Evolutionary conservation across 2,113 vertebrate species (phyloP).

Genomic region (Oxyruncus cristatus): DNA sequence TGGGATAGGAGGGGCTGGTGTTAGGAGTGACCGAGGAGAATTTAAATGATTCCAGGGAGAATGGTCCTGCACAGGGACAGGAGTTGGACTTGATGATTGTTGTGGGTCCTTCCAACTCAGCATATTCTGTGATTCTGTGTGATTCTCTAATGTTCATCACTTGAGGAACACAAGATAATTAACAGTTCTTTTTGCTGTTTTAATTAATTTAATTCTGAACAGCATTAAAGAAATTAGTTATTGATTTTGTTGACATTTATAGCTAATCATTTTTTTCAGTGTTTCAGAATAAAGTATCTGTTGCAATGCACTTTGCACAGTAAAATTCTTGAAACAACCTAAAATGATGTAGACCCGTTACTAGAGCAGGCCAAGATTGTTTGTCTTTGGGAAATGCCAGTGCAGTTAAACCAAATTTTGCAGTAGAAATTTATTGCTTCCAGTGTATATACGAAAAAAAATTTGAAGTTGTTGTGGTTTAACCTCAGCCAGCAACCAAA

Average conservation of each 20-base stretch:
- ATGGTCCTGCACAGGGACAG: too few relatives aligned
- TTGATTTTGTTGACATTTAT: neutral
- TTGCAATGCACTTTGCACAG: neutral
- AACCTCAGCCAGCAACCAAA: neutral
- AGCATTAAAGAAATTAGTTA: conserved; percentile 25
- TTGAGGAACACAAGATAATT: neutral
- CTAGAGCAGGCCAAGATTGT: neutral
- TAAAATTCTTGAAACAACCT: neutral
- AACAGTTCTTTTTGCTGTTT: neutral
- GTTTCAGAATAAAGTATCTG: neutral
- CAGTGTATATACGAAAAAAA: neutral
- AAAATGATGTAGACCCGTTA: neutral
- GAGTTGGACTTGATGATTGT: too few relatives aligned
- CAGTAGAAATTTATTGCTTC: neutral
- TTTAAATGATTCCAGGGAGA: neutral
- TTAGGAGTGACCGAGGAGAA: neutral
- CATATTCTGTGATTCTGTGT: too few relatives aligned
- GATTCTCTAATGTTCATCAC: neutral
- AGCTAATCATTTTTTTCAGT: neutral
- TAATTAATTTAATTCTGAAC: neutral
- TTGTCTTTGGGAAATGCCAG: neutral
- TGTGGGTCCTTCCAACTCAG: too few relatives aligned
- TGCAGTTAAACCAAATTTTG: neutral
- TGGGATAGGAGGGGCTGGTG: neutral
- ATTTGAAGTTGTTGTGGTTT: neutral